phyloP scores from a whole-genome alignment of 2,888 invertebrate species.

The Pycnomerus fuliginosus region DNA sequence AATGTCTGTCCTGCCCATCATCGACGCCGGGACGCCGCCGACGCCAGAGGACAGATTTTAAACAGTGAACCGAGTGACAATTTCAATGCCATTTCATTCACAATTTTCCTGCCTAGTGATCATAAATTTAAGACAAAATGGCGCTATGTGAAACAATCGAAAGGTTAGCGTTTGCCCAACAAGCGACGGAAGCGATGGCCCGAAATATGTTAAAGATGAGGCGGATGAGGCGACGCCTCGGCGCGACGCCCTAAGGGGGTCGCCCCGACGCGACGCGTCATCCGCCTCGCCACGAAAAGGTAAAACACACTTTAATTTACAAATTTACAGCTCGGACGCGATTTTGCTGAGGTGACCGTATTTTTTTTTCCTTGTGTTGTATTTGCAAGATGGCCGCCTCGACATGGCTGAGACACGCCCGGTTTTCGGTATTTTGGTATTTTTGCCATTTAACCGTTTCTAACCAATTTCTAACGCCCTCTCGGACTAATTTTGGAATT shows the following conservation, averaged over 20 bases:
- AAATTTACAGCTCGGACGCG: no score
- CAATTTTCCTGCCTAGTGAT: slow-evolving; percentile 53
- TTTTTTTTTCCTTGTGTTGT: slow-evolving; percentile 16
- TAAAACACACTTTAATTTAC: no score
- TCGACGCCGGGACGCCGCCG: slow-evolving; percentile 31
- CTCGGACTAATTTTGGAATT: slow-evolving; percentile 6
- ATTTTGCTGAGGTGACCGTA: slow-evolving; percentile 35
- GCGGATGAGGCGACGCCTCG: slow-evolving; percentile 23
- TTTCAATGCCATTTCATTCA: slow-evolving; percentile 52
- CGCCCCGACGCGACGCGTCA: slow-evolving; percentile 1
- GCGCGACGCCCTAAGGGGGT: neutral
- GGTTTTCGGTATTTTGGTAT: no score
- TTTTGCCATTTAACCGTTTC: no score
- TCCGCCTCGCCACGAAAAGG: slow-evolving; percentile 32
- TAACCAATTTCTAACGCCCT: no score
- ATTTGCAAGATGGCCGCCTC: slow-evolving; percentile 28
- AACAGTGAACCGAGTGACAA: slow-evolving; percentile 54
- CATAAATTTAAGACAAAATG: slow-evolving; percentile 50
- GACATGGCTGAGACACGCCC: slow-evolving; percentile 33
- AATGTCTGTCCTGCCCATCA: slow-evolving; percentile 48
- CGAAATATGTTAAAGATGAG: slow-evolving; percentile 45
- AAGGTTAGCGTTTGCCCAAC: slow-evolving; percentile 54
- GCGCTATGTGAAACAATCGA: slow-evolving; percentile 54
- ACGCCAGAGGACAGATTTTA: slow-evolving; percentile 49
- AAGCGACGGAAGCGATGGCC: slow-evolving; percentile 43